Evolutionary conservation across 1,140 invertebrate genomes (phyloP).

Genomic region (Mesaphorura yosii): DNA sequence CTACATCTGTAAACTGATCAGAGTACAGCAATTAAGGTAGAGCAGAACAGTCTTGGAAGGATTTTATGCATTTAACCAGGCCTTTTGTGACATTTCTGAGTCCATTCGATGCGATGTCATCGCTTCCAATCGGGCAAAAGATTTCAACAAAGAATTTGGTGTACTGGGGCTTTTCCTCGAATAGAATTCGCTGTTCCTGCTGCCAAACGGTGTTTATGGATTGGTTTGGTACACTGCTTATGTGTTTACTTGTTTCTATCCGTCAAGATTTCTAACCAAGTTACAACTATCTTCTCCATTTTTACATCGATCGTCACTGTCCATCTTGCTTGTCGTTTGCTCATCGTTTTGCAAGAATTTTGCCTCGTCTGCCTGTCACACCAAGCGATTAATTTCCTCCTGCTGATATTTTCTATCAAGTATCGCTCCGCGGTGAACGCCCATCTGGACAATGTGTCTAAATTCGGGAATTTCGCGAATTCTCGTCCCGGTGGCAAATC

Average conservation of each 20-base stretch:
- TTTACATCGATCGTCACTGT: conserved; percentile 51
- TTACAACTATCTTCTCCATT: conserved; percentile 46
- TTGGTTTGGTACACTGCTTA: conserved; percentile 54
- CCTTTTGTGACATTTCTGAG: conserved; percentile 68
- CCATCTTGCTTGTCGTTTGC: conserved; percentile 68
- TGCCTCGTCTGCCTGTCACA: conserved; percentile 70
- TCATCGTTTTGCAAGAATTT: conserved; percentile 57
- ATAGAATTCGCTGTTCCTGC: conserved; percentile 47
- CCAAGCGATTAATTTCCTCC: conserved; percentile 58
- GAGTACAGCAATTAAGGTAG: too few species aligned
- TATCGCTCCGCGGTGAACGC: conserved; percentile 13
- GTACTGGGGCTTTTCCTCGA: conserved; percentile 43
- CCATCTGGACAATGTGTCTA: neutral
- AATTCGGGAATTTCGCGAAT: conserved; percentile 7
- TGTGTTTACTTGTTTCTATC: conserved; percentile 50
- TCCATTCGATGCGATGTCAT: conserved; percentile 68
- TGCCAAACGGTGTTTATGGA: conserved; percentile 62
- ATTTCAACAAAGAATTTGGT: conserved; percentile 68
- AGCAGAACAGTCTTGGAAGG: too few species aligned
- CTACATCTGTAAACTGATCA: too few species aligned
- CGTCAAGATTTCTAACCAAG: conserved; percentile 38
- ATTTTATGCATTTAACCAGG: too few species aligned
- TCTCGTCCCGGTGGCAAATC: conserved; percentile 13
- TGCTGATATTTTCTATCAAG: conserved; percentile 37
- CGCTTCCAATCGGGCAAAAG: conserved; percentile 57